Conservation (phyloP, 2,797 vertebrate genomes). For the Sebastes cheni region DNA sequence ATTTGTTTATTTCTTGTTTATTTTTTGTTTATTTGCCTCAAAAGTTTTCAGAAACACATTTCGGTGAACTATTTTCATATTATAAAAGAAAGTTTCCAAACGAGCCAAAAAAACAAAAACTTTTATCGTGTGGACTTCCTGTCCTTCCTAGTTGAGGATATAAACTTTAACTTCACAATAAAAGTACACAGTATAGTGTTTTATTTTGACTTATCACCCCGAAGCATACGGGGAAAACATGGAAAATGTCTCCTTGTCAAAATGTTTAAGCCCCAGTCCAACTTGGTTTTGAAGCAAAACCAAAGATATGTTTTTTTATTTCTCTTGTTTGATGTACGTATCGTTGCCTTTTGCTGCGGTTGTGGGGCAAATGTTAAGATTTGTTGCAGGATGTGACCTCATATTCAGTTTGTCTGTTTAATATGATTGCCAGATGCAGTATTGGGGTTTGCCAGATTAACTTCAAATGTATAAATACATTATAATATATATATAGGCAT, state of each 20-base stretch:
- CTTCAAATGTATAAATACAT: slow-evolving; percentile 10
- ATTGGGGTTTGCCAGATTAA: not conserved
- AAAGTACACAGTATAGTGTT: not conserved
- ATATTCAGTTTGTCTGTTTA: not conserved
- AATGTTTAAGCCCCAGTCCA: slow-evolving; percentile 13
- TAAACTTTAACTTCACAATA: not conserved
- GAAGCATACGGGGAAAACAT: not conserved
- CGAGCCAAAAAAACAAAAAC: not conserved
- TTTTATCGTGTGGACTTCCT: not conserved
- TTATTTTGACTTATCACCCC: not conserved
- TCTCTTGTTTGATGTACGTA: slow-evolving; percentile 10
- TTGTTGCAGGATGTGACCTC: not conserved
- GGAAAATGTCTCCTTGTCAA: not conserved
- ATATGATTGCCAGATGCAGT: not conserved
- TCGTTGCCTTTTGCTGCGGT: slow-evolving; percentile 54
- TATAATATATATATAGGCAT: slow-evolving; percentile 4
- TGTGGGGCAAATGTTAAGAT: not conserved
- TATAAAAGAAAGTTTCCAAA: not conserved
- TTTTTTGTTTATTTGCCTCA: no score
- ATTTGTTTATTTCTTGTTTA: no score
- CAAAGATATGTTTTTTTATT: slow-evolving; percentile 59
- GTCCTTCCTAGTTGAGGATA: not conserved
- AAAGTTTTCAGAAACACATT: not conserved
- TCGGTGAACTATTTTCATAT: not conserved
- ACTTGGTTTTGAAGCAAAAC: slow-evolving; percentile 67